Evolutionary conservation across 2,797 vertebrate species (phyloP), one percentile per base, ranked within the genome.

Genomic region (Delichon dasypus): DNA sequence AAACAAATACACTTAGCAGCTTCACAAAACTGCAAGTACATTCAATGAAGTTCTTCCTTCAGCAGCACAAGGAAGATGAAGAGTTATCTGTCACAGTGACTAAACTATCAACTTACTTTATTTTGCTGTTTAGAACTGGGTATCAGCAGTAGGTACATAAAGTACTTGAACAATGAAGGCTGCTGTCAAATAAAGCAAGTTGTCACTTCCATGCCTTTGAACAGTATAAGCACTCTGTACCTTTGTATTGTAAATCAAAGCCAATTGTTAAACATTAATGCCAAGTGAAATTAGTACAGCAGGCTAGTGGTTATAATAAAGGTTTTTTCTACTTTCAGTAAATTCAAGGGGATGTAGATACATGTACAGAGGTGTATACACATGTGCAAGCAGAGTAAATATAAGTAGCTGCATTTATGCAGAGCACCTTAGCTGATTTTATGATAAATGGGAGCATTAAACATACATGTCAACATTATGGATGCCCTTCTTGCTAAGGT

Each of bases 361-460:
- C 4, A 23, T 2, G 3, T 26, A 54, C 12, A 2, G 3, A 10
- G 5, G 10, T 13, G 3, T 4, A 48, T 3, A 32, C 4, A 72
- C 10, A 20, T 1, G 1, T 9, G 30, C 18, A 20, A 27, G 19
- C 23, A 67, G 11, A 74, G 51, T 45, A 57, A 51, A 54, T 18
- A 0, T 4, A 76, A 40, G 17, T n/a, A 76, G 45, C 3, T 62
- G 23, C 42, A 78, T 62, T 85, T 74, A 36, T 14, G 30, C 40
- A 81, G 30, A 80, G 29, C 20, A 68, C 11, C 12, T 44, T 7
- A 55, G 23, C 40, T 32, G n/a, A 32, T 51, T 51, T 71, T 54
- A 42, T 18, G 19, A 47, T 30, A 85, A 86, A 81, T 4, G 1
- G 25, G 12, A 53, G 10, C n/a, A 47, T 60, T 57, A 62, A 83